Base-by-base conservation (phyloP, 1,140 invertebrate genomes). In the Drosophila biarmipes region DNA sequence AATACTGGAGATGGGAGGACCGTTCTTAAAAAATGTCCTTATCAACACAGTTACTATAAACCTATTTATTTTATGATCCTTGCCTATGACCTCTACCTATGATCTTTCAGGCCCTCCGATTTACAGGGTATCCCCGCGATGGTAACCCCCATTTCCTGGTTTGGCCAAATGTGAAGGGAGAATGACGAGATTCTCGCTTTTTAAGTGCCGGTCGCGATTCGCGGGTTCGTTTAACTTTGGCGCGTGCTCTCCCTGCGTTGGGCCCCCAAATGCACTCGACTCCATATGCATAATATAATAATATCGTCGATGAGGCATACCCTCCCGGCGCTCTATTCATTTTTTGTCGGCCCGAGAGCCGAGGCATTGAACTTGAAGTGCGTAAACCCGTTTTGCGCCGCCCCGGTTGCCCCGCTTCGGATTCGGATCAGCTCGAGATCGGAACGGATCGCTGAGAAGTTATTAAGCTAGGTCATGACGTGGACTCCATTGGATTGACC, bases 381-480 rank as follows among this genome's bases (percentile, higher is more conserved):
- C 31, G 54, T 34, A 46, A 21, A 59, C 45, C 37, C 29, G 35
- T 75, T 75, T 67, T 67, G 29, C n/a, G n/a, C n/a, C 27, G 63
- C 19, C 45, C 51, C 63, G 29, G 12, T 61, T 29, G 46, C 15
- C 15, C 27, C 19, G 55, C 34, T 52, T 52, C 0, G 46, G 31
- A 27, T 45, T 31, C 37, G 38, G 43, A 40, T 53, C 43, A n/a
- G 29, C 17, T 42, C 12, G 6, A 6, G 14, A 15, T 15, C 11
- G 42, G 37, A 29, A 31, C 37, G 15, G 31, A 15, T 52, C 14
- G 40, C n/a, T 24, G 24, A n/a, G 21, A 56, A 56, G 38, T 75
- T 76, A 76, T 76, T 76, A 76, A 76, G 73, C 73, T 76, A 76
- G 73, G 73, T 76, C 73, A 76, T 76, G 73, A 76, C 62, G 63